Percentiles rank a stretch among this genome's conserved stretches.
Evolutionary conservation across 2,888 invertebrate genomes (phyloP).

Genomic region (Tuberolachnus salignus): DNA sequence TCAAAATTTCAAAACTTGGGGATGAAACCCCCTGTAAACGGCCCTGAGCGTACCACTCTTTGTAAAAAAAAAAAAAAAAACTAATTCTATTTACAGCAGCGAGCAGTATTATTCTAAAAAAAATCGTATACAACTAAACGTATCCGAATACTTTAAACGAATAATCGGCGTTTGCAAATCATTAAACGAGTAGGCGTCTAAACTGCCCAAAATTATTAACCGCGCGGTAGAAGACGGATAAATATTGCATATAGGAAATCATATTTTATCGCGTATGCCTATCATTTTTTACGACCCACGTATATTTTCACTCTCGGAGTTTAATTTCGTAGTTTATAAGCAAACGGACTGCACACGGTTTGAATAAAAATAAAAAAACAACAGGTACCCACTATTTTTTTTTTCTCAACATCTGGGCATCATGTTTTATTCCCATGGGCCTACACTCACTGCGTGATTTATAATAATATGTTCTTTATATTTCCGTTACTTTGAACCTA

Average conservation of each 20-base stretch:
- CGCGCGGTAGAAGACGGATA: background rate
- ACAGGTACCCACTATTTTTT: too few relatives aligned
- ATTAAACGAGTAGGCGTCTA: background rate
- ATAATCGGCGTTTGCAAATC: background rate
- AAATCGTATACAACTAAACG: background rate
- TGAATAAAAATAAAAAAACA: too few relatives aligned
- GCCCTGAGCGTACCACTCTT: too few relatives aligned
- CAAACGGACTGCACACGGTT: background rate
- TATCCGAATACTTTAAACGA: background rate
- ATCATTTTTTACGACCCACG: constrained; percentile 7
- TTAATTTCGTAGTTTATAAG: constrained; percentile 3
- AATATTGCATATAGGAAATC: background rate
- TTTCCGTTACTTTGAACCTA: too few relatives aligned
- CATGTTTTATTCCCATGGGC: too few relatives aligned
- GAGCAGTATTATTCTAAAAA: background rate
- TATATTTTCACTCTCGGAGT: background rate
- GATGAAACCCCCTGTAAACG: too few relatives aligned
- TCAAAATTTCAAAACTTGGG: too few relatives aligned
- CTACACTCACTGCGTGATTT: too few relatives aligned
- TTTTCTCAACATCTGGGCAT: too few relatives aligned
- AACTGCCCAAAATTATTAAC: constrained; percentile 9
- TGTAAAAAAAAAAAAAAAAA: too few relatives aligned
- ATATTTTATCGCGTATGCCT: background rate
- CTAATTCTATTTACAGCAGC: background rate
- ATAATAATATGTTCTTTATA: too few relatives aligned